These are phyloP conservation scores for Trachelus tabidus DNA, from an alignment of 2,888 invertebrate species.

Conservation along the genomic window DNA sequence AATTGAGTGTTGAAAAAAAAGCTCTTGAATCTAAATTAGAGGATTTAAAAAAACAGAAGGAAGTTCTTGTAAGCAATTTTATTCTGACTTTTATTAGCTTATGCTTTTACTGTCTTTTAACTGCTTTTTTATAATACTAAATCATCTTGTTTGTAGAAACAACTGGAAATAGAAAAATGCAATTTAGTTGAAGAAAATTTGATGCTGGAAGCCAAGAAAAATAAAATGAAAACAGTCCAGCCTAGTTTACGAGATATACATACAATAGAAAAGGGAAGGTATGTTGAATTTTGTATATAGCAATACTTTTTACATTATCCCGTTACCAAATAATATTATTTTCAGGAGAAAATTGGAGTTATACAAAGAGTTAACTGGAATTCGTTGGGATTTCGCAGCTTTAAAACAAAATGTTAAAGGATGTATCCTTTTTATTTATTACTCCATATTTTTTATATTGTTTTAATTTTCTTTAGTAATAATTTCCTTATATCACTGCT, in stretches of 20 bases:
- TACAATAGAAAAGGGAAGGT: slow-evolving; percentile 37
- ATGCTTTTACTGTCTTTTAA: background rate
- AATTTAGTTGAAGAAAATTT: slow-evolving; percentile 29
- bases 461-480: slow-evolving; percentile 2
- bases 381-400: slow-evolving; percentile 41
- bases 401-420: slow-evolving; percentile 31
- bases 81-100: background rate
- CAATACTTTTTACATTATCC: background rate
- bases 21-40: background rate
- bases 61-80: background rate
- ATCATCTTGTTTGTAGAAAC: slow-evolving; percentile 26
- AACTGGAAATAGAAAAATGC: slow-evolving; percentile 32
- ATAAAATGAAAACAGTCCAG: slow-evolving; percentile 30
- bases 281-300: background rate
- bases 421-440: slow-evolving; percentile 36
- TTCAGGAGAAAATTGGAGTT: slow-evolving; percentile 35
- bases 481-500: slow-evolving; percentile 7
- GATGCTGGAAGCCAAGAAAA: slow-evolving; percentile 26
- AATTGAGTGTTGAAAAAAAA: background rate
- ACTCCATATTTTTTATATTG: background rate
- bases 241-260: slow-evolving; percentile 33
- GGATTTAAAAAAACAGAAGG: background rate
- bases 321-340: slow-evolving; percentile 14
- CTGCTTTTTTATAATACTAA: background rate
- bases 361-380: slow-evolving; percentile 40